Evolutionary conservation across 2,113 vertebrate genomes (phyloP), one percentile per base, ranked within the genome.

Genomic region (Albula glossodonta): DNA sequence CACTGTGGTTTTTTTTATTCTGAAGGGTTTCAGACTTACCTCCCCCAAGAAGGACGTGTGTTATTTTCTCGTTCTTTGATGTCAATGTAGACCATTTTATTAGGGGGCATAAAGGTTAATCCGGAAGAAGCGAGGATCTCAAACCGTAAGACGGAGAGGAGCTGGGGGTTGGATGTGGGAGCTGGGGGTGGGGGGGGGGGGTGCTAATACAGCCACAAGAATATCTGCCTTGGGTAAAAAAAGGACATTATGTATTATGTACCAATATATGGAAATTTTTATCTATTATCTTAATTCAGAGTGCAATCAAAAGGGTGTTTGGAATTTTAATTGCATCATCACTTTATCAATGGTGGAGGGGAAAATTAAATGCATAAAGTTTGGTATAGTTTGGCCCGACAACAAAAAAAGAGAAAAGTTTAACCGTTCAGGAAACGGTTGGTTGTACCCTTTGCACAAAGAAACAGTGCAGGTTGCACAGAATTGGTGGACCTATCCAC

Each of bases 51-150:
- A 91, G 91, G 87, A 91, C 87, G 22, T 84, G 90, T 51, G 70
- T 87, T 92, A 91, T 91, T 90, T 91, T 91, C 86, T 88, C n/a
- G 82, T 84, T 86, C 90, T 94, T 92, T 95, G 92, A 95, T 93
- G 91, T 94, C 92, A 94, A 91, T 90, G 90, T 19, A 90, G 90
- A 93, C 15, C 91, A 83, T 94, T 74, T 94, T 94, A 94, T 94
- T 91, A 91, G 87, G 91, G 86, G 91, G 80, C 91, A 90, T 87
- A 85, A 89, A 93, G 93, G 94, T 93, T 95, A 91, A 93, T 94
- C 90, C 93, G 85, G 81, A 88, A 88, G 90, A 87, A 93, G 89
- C 90, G 83, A 91, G 90, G 90, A 91, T 94, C 92, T 93, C 91
- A 91, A 91, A 91, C 88, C 88, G 89, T 87, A 81, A 80, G 87